Evolutionary conservation across 2,888 invertebrate genomes (phyloP), one percentile per base, ranked within the genome.

Genomic region (Miltochrista miniata): DNA sequence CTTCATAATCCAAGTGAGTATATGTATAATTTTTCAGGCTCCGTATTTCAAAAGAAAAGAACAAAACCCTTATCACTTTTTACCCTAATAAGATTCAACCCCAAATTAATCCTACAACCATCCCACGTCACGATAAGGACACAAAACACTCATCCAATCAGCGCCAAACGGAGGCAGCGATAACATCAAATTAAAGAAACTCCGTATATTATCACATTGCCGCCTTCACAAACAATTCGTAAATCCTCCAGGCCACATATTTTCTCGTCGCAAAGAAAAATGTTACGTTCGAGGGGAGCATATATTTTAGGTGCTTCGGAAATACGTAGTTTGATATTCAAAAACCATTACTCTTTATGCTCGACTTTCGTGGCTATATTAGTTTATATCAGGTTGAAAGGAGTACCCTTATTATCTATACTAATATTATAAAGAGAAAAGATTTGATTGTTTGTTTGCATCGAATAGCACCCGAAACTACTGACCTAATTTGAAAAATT

Each of bases 211-310:
- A 52, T 59, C 47, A 42, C 45, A 30, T 56, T 65, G 62, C 68
- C 68, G 57, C 59, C 61, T 74, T 68, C 56, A 64, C 61, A 64
- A 64, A 57, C 52, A 41, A 56, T 68, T 68, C 64, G 62, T 64
- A 65, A 61, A 68, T 73, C 65, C 50, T 59, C 49, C 39, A 33
- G 30, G 44, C 51, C 60, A 50, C 64, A 65, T 66, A 65, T 69
- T 67, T 70, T 41, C 70, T 53, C 61, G 58, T 68, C 52, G 51
- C 53, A 55, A 70, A 79, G 78, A 79, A 70, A 68, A 74, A 78
- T 79, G 75, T 68, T 51, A 59, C 55, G 59, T 70, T 67, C 74
- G 71, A 64, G 67, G 51, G 64, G 13, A 63, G 76, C 70, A 68
- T 72, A 54, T 64, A 65, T 54, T 70, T 65, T 60, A 59, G 56